Conservation (phyloP, 2,888 invertebrate species). For the Eristalis arbustorum region DNA sequence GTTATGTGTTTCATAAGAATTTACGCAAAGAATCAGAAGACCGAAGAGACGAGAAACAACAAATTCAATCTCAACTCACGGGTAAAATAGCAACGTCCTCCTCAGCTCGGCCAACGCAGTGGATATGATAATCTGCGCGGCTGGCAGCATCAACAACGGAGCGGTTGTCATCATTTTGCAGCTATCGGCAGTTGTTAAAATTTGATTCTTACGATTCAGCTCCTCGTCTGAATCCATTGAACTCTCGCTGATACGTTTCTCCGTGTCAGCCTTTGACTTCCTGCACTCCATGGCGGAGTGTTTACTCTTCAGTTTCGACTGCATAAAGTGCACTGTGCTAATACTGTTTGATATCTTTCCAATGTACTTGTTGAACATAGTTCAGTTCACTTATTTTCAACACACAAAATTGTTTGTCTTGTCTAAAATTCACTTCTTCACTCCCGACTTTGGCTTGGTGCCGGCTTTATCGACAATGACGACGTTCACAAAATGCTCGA, state of each 20-base stretch:
- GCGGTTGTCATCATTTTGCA: conserved; percentile 67
- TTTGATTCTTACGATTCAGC: conserved; percentile 58
- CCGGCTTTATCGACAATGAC: conserved; percentile 43
- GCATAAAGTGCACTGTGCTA: conserved; percentile 43
- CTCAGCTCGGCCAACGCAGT: conserved; percentile 81
- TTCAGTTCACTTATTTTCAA: conserved; percentile 60
- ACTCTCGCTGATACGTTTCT: conserved; percentile 57
- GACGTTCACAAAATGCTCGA: conserved; percentile 75
- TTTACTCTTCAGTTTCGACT: conserved; percentile 39
- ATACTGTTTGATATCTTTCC: conserved; percentile 78
- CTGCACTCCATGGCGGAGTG: conserved; percentile 40
- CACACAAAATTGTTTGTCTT: neutral
- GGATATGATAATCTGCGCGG: conserved; percentile 81
- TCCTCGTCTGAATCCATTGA: conserved; percentile 64
- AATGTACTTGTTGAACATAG: conserved; percentile 79
- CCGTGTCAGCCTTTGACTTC: conserved; percentile 1
- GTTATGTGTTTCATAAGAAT: too few species aligned
- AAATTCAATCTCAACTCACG: too few species aligned
- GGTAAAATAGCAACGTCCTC: conserved; percentile 81
- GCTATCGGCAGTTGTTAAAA: conserved; percentile 5
- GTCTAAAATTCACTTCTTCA: conserved; percentile 32
- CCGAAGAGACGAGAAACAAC: too few species aligned
- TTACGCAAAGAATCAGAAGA: too few species aligned
- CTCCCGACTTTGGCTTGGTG: conserved; percentile 32
- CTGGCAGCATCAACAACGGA: conserved; percentile 80